phyloP scores from a whole-genome alignment of 2,797 vertebrate genomes.

The Sebastiscus tertius region DNA sequence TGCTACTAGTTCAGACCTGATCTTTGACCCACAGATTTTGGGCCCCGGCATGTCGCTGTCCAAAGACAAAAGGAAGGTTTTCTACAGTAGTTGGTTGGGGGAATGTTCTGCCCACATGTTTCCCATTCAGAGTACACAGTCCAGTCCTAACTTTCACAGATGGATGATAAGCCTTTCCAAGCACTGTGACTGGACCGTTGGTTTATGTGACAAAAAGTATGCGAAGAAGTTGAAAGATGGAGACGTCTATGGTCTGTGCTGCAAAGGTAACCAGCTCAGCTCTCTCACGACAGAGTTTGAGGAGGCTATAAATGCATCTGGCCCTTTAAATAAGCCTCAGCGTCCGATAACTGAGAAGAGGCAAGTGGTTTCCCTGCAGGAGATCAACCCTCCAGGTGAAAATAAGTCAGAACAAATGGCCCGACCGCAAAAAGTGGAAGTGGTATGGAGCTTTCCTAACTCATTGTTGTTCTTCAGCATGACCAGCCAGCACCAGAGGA shows the following conservation, averaged over 20 bases:
- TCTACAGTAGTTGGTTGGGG: background rate
- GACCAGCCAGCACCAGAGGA: background rate
- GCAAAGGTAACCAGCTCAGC: conserved; percentile 27
- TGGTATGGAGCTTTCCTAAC: background rate
- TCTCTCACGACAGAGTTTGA: background rate
- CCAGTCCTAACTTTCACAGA: background rate
- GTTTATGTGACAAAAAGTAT: conserved; percentile 45
- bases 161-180: conserved; percentile 46
- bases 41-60: conserved; percentile 46
- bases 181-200: conserved; percentile 59
- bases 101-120: background rate
- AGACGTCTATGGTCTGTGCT: conserved; percentile 39
- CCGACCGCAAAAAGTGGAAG: background rate
- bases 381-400: background rate
- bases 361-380: background rate
- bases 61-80: conserved; percentile 56
- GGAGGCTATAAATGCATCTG: accelerated
- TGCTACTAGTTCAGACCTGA: conserved; percentile 2
- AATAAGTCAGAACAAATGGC: background rate
- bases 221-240: background rate
- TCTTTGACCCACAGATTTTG: conserved; percentile 33
- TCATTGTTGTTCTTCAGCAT: background rate
- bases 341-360: background rate
- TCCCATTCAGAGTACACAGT: too few species aligned
- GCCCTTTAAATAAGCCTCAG: background rate